Evolutionary conservation across 2,888 invertebrate species (phyloP).

Genomic region (Hirtodrosophila duncani): DNA sequence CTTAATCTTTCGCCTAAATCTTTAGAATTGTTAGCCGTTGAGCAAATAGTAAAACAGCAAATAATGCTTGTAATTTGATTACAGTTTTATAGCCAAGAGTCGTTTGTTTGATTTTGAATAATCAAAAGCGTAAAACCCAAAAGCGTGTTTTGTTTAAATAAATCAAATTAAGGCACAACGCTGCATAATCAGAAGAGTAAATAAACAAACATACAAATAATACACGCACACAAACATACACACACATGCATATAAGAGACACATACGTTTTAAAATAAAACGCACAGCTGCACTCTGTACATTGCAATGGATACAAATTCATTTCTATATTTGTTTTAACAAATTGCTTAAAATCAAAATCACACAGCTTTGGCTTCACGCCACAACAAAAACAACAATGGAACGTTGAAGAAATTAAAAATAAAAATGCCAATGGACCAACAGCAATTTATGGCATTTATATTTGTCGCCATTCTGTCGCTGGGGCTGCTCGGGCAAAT

Average conservation of each 20-base stretch:
- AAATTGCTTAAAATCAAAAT: conserved; percentile 63
- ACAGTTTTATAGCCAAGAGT: too few species aligned
- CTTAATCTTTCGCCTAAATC: too few species aligned
- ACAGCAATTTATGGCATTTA: conserved; percentile 60
- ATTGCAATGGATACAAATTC: conserved; percentile 27
- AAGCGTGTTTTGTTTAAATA: conserved; percentile 44
- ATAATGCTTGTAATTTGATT: too few species aligned
- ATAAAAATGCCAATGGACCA: conserved; percentile 9
- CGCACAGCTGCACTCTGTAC: too few species aligned
- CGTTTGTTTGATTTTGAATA: too few species aligned
- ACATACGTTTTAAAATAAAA: too few species aligned
- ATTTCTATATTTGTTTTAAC: conserved; percentile 63
- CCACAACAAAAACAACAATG: conserved; percentile 1
- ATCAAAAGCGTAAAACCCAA: too few species aligned
- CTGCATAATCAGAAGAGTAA: conserved; percentile 63
- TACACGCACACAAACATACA: conserved; percentile 23
- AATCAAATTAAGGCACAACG: conserved; percentile 64
- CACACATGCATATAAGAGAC: neutral
- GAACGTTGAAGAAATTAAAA: conserved; percentile 17
- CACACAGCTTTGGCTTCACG: conserved; percentile 10
- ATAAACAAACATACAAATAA: conserved; percentile 33
- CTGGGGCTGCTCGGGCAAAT: neutral
- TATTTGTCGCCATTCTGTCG: conserved; percentile 52
- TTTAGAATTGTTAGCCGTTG: too few species aligned
- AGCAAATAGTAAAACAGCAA: too few species aligned